Percentiles rank a stretch among this genome's conserved stretches.
phyloP scores from a whole-genome alignment of 2,888 invertebrate genomes.

The Lochmaea crataegi region DNA sequence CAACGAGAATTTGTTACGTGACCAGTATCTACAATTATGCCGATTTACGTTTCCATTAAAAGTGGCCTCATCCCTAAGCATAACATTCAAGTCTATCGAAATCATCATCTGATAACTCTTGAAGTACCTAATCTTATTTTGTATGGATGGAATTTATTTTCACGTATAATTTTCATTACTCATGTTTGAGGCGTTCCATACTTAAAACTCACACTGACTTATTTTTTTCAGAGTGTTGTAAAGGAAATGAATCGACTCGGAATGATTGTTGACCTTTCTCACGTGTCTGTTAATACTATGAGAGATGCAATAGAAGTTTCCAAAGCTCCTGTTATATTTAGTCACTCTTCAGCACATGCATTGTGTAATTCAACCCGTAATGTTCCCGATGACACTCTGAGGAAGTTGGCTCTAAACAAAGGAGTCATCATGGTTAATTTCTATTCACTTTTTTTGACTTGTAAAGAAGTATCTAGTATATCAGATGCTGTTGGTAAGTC shows the following conservation, averaged over 20 bases:
- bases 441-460: constrained; percentile 82
- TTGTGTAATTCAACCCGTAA: constrained; percentile 85
- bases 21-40: too few relatives aligned
- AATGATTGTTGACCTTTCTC: constrained; percentile 87
- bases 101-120: too few relatives aligned
- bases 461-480: constrained; percentile 79
- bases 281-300: constrained; percentile 86
- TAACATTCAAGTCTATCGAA: too few relatives aligned
- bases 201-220: too few relatives aligned
- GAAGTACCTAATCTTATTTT: too few relatives aligned
- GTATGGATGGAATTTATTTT: too few relatives aligned
- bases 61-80: too few relatives aligned
- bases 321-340: constrained; percentile 87
- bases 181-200: too few relatives aligned
- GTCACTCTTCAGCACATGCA: constrained; percentile 85
- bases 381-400: constrained; percentile 81
- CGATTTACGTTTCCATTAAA: too few relatives aligned
- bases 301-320: constrained; percentile 80
- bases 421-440: constrained; percentile 91
- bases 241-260: constrained; percentile 91
- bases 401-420: constrained; percentile 79
- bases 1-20: too few relatives aligned
- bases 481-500: constrained; percentile 83
- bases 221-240: constrained; percentile 75
- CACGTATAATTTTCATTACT: too few relatives aligned